A percentile compares a stretch with the other conserved stretches of the same genome.
phyloP scores from a whole-genome alignment of 2,888 invertebrate species.

The Bedellia somnulentella region DNA sequence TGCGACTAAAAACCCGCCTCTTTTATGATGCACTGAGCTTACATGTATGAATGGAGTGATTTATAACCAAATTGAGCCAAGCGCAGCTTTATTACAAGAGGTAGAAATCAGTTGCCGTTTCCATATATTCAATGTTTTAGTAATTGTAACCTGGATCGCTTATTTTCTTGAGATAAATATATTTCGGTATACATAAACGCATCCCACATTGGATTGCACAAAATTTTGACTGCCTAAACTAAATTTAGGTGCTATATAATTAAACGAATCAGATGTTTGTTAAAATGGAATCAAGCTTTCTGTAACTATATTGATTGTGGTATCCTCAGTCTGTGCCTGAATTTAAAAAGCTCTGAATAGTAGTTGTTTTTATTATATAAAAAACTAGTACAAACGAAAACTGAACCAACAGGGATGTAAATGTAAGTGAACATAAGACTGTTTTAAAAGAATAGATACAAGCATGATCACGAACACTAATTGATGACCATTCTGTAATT shows the following conservation, averaged over 20 bases:
- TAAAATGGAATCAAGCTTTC: background rate
- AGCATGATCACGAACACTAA: too few species aligned
- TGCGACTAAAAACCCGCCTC: constrained; percentile 36
- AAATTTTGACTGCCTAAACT: background rate
- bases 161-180: too few species aligned
- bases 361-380: constrained; percentile 22
- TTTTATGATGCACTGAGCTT: constrained; percentile 34
- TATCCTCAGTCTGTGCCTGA: constrained; percentile 8
- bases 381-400: constrained; percentile 52
- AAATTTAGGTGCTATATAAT: background rate
- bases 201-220: background rate
- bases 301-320: background rate
- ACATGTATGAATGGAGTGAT: too few species aligned
- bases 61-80: constrained; percentile 16
- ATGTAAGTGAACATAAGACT: constrained; percentile 57
- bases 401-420: constrained; percentile 49
- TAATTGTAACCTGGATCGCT: too few species aligned
- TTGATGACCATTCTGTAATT: too few species aligned
- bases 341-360: constrained; percentile 17
- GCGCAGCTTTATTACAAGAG: too few species aligned
- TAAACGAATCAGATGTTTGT: background rate
- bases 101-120: too few species aligned
- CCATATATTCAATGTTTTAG: too few species aligned
- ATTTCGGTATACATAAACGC: background rate
- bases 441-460: too few species aligned